Percentiles rank a stretch among this genome's conserved stretches.
Evolutionary conservation across 1,140 invertebrate genomes (phyloP).

Genomic region (Pachyrhynchus sulphureomaculatus): DNA sequence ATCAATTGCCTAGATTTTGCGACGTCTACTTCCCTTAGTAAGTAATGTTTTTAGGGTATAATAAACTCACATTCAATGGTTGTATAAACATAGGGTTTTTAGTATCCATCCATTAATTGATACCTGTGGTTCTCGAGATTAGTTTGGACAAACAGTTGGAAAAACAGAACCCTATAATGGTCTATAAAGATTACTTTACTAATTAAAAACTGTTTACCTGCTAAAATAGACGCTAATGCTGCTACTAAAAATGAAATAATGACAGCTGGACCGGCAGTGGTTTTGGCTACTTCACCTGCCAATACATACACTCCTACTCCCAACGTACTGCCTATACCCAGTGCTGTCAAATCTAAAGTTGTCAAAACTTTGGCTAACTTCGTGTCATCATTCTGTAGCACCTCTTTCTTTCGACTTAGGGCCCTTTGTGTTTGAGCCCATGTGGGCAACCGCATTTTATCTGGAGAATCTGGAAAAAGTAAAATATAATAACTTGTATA

Average conservation of each 20-base stretch:
- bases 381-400: conserved; percentile 53
- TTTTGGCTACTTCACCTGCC: conserved; percentile 65
- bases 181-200: too few relatives aligned
- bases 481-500: background rate
- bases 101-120: too few relatives aligned
- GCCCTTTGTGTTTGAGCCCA: conserved; percentile 33
- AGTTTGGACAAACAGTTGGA: too few relatives aligned
- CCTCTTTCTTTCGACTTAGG: conserved; percentile 43
- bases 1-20: too few relatives aligned
- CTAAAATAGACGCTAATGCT: conserved; percentile 68
- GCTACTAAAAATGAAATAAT: conserved; percentile 67
- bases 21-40: too few relatives aligned
- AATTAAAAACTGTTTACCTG: conserved; percentile 57
- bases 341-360: conserved; percentile 67
- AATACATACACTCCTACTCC: conserved; percentile 72
- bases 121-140: too few relatives aligned
- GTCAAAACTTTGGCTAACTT: conserved; percentile 69
- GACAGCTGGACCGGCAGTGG: conserved; percentile 65
- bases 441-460: conserved; percentile 36
- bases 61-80: too few relatives aligned
- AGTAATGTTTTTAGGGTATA: too few relatives aligned
- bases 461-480: conserved; percentile 18
- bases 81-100: too few relatives aligned
- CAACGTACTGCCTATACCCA: conserved; percentile 63
- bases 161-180: too few relatives aligned